phyloP scores from a whole-genome alignment of 2,797 vertebrate genomes.

The Carduelis carduelis region DNA sequence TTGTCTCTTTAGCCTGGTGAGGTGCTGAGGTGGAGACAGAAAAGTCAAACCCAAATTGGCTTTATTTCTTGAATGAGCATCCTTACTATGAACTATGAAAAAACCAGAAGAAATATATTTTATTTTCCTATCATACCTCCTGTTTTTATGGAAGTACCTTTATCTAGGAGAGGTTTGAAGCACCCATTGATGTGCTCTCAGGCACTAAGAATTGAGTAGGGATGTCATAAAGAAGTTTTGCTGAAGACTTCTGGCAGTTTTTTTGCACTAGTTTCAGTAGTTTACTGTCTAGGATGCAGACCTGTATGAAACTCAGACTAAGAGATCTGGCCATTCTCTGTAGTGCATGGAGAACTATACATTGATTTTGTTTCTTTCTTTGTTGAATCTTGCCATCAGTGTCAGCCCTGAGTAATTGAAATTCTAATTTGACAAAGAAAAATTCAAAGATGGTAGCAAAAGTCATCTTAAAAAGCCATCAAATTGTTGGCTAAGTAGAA shows the following conservation, averaged over 20 bases:
- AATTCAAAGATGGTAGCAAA: neutral
- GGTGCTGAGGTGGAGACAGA: neutral
- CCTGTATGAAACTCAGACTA: neutral
- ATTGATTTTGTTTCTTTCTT: neutral
- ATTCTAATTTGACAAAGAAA: neutral
- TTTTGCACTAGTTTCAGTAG: neutral
- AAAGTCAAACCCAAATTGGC: neutral
- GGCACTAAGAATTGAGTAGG: neutral
- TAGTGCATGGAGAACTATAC: neutral
- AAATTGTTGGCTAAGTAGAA: neutral
- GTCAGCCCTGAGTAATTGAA: neutral
- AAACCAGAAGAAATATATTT: neutral
- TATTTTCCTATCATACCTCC: neutral
- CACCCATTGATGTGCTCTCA: neutral
- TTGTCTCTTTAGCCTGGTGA: neutral
- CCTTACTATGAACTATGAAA: neutral
- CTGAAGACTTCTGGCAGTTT: neutral
- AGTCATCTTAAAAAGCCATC: neutral
- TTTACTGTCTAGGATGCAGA: neutral
- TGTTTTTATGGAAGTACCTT: neutral
- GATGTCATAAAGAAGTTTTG: neutral
- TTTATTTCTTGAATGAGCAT: neutral
- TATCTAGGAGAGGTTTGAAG: neutral
- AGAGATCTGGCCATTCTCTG: neutral
- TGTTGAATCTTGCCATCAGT: neutral